A percentile compares a stretch with the other conserved stretches of the same genome.
These are phyloP conservation scores for Elanus axillaris DNA, from an alignment of 2,113 vertebrate genomes.

Conservation along the genomic window DNA sequence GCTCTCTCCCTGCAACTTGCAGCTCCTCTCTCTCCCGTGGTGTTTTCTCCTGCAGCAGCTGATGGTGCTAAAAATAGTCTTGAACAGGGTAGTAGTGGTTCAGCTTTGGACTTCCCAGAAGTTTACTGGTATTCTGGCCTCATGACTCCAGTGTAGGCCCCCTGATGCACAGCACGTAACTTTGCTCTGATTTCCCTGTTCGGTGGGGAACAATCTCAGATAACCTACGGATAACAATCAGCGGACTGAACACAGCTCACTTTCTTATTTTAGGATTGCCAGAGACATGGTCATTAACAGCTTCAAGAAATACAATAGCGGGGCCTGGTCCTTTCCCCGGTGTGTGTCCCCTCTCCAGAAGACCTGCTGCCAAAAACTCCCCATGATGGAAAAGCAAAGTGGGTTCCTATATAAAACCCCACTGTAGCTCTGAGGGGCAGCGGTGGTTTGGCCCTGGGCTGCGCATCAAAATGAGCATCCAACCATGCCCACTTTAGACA, in stretches of 20 bases:
- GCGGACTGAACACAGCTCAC: background rate
- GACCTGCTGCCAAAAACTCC: background rate
- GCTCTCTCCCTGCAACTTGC: fast-evolving
- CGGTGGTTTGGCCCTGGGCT: background rate
- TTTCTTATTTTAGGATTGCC: constrained; percentile 51
- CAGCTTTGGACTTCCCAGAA: constrained; percentile 18
- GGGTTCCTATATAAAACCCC: background rate
- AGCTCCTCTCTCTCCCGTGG: background rate
- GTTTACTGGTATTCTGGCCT: background rate
- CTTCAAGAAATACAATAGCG: constrained; percentile 25
- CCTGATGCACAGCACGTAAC: background rate
- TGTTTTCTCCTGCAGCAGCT: background rate
- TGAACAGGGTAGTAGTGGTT: background rate
- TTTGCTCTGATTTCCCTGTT: background rate
- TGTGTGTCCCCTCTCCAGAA: background rate
- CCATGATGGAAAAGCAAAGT: background rate
- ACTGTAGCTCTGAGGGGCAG: background rate
- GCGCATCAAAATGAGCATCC: background rate
- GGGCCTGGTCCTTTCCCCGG: background rate
- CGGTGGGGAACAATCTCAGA: background rate
- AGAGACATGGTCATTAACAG: background rate
- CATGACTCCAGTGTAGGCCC: background rate
- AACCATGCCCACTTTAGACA: fast-evolving
- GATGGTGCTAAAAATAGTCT: constrained; percentile 27
- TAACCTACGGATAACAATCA: background rate